Conservation (phyloP, 2,113 vertebrate species). For the Eleginops maclovinus region DNA sequence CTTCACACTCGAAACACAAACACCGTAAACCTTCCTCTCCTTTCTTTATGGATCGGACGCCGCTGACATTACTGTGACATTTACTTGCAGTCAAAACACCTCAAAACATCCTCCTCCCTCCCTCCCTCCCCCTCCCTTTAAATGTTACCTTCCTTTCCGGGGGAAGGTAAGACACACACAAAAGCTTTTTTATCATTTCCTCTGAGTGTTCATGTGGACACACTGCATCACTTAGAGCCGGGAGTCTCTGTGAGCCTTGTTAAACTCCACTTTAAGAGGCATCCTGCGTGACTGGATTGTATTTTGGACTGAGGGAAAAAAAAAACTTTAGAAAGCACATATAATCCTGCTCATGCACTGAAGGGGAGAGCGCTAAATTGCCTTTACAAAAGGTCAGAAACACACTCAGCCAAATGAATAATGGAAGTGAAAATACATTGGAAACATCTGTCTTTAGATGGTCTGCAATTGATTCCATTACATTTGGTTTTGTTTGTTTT, state of each 20-base stretch:
- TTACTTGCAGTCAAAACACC: constrained; percentile 64
- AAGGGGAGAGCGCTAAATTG: neutral
- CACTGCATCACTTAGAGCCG: constrained; percentile 23
- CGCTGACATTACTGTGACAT: constrained; percentile 76
- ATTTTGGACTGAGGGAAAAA: neutral
- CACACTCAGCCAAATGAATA: neutral
- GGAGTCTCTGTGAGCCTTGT: constrained; percentile 49
- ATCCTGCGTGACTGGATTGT: constrained; percentile 20
- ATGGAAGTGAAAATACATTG: neutral
- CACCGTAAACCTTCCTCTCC: constrained; percentile 59
- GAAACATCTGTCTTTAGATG: neutral
- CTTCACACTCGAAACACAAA: constrained; percentile 45
- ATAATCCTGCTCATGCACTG: constrained; percentile 7
- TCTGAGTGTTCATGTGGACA: constrained; percentile 29
- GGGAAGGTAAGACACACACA: constrained; percentile 39
- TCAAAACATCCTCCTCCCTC: constrained; percentile 49
- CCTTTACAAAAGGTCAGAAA: constrained; percentile 5
- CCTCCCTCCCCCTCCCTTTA: constrained; percentile 47
- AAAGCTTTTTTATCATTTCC: constrained; percentile 43
- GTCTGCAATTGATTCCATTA: neutral
- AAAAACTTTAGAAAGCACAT: neutral
- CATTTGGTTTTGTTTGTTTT: neutral
- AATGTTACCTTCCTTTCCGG: constrained; percentile 54
- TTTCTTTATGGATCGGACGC: constrained; percentile 52
- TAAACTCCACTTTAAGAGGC: constrained; percentile 47